Evolutionary conservation across 1,140 invertebrate genomes (phyloP).

Genomic region (Caenorhabditis inopinata): DNA sequence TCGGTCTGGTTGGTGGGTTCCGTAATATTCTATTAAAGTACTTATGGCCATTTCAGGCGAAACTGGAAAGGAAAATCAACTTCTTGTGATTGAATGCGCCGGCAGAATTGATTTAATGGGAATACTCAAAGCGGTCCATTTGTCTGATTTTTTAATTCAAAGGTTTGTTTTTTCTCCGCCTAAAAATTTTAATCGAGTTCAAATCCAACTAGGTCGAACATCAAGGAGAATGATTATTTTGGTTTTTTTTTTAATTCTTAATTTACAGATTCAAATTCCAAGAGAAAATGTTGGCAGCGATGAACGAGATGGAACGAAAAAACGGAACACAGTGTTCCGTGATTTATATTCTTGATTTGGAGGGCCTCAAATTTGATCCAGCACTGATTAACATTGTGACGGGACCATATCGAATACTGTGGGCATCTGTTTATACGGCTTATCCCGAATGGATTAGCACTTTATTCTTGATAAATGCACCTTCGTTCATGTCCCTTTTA

Average conservation of each 20-base stretch:
- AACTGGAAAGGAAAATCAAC: constrained; percentile 49
- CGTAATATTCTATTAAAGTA: neutral
- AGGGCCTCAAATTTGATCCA: constrained; percentile 51
- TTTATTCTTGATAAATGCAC: constrained; percentile 48
- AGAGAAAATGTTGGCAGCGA: constrained; percentile 47
- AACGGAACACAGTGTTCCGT: constrained; percentile 46
- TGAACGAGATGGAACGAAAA: constrained; percentile 50
- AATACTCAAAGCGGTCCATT: constrained; percentile 48
- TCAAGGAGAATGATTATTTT: too few relatives aligned
- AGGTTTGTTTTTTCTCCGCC: neutral
- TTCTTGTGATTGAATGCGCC: constrained; percentile 51
- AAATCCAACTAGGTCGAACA: too few relatives aligned
- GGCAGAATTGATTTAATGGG: constrained; percentile 50
- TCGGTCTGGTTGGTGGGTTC: constrained; percentile 48
- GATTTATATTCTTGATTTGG: constrained; percentile 52
- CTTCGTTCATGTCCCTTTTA: constrained; percentile 46
- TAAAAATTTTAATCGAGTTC: neutral
- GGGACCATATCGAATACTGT: constrained; percentile 51
- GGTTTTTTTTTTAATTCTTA: neutral
- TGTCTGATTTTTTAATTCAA: constrained; percentile 48
- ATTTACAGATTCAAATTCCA: constrained; percentile 40
- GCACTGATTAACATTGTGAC: constrained; percentile 47
- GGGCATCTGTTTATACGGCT: constrained; percentile 52
- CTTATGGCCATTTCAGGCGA: constrained; percentile 30
- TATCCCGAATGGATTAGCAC: constrained; percentile 52